A percentile compares a stretch with the other conserved stretches of the same genome.
Evolutionary conservation across 2,888 invertebrate genomes (phyloP).

Genomic region (Linyphia triangularis): DNA sequence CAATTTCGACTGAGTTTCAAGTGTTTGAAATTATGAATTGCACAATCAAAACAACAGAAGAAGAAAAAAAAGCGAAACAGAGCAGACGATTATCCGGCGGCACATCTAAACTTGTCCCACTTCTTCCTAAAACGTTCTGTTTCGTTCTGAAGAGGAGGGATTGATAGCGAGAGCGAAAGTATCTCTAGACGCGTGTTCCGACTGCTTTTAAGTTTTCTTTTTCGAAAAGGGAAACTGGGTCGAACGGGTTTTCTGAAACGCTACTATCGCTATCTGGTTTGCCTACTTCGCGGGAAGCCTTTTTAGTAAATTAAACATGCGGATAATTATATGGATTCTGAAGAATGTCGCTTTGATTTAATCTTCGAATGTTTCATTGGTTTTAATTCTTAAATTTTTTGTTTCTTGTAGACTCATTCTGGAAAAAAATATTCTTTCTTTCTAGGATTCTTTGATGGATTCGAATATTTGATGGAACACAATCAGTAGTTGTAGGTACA

Average conservation of each 20-base stretch:
- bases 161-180: constrained; percentile 57
- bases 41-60: too few species aligned
- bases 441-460: too few species aligned
- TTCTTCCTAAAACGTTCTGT: constrained; percentile 14
- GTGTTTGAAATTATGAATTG: too few species aligned
- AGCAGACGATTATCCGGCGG: background rate
- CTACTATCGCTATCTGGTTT: constrained; percentile 21
- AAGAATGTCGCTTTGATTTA: background rate
- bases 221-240: constrained; percentile 41
- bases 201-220: constrained; percentile 16
- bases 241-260: constrained; percentile 37
- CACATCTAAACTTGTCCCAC: constrained; percentile 45
- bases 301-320: background rate
- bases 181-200: constrained; percentile 2
- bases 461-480: too few species aligned
- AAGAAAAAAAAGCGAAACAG: background rate
- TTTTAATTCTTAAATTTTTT: too few species aligned
- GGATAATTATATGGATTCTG: constrained; percentile 3
- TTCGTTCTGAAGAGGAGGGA: constrained; percentile 35
- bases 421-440: too few species aligned
- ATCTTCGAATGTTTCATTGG: too few species aligned
- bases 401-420: too few species aligned
- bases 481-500: too few species aligned
- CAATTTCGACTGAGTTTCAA: too few species aligned
- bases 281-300: background rate